Base-by-base conservation (phyloP, 2,888 invertebrate species). In the Pterobdella sp. region DNA sequence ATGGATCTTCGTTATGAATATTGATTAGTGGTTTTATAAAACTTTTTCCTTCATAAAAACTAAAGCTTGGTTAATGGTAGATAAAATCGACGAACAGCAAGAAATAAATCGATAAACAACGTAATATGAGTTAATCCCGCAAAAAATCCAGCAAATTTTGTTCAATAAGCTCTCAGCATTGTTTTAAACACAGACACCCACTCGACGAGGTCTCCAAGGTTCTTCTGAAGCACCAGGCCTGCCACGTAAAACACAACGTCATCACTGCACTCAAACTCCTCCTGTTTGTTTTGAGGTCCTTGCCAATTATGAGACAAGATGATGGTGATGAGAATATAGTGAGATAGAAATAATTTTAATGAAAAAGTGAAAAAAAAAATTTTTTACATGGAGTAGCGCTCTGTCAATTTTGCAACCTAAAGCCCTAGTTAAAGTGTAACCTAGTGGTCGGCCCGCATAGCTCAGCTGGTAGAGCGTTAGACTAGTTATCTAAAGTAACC, bases 181-280 rank as follows among this genome's bases (percentile, higher is more conserved):
- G 26, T 31, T 42, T 69, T 26, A 60, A 52, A 29, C n/a, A 60
- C 34, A 34, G 2, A 22, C 35, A 73, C 75, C 49, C 32, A 85
- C 84, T 82, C 81, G 35, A 78, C 75, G 76, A 79, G 83, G 79
- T 85, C 84, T 34, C 84, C 83, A 76, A 81, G 79, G 26, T 82
- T 80, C 14, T 84, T 83, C 77, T 86, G 86, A 68, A 87, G 78
- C 3, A 83, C 84, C 78, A 84, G 82, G 14, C 85, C 86, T 68
- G 86, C 85, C 64, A 86, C 79, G 77, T 84, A 83, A 80, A 85
- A 85, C 64, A 83, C 83, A n/a, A 84, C 83, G 73, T 85, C 84
- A 76, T 82, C 81, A 77, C 85, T 85, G 76, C 83, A 83, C 76
- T 85, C 85, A 68, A 86, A 79, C 72, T 81, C 80, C n/a, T 83